Conservation (phyloP, 2,888 invertebrate genomes). For the Ferdinandea cuprea region DNA sequence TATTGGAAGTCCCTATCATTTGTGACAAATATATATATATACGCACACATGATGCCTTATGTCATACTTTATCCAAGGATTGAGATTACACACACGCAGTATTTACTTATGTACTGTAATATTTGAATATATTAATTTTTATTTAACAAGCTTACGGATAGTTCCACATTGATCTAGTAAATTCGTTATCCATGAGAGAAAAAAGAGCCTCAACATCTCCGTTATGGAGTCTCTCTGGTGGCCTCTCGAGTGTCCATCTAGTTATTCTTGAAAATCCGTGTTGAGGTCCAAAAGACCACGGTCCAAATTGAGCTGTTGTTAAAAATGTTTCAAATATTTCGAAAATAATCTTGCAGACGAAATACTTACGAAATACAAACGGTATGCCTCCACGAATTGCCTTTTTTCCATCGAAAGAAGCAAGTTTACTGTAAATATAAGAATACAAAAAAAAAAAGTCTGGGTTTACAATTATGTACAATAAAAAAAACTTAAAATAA, state of each 20-base stretch:
- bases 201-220: constrained; percentile 97
- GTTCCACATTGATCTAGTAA: constrained; percentile 97
- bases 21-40: no score
- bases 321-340: not conserved
- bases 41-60: no score
- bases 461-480: not conserved
- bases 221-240: constrained; percentile 93
- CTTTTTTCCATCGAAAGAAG: constrained; percentile 97
- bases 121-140: not conserved
- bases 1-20: no score
- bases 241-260: constrained; percentile 95
- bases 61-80: no score
- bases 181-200: constrained; percentile 95
- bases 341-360: not conserved
- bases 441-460: not conserved
- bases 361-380: constrained; percentile 96
- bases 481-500: no score
- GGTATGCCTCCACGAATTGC: constrained; percentile 98
- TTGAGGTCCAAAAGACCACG: constrained; percentile 97
- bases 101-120: not conserved
- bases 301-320: constrained; percentile 93
- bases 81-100: no score
- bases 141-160: constrained; percentile 87
- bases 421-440: constrained; percentile 90
- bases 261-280: constrained; percentile 98